These are phyloP conservation scores for Xiphophorus hellerii DNA, from an alignment of 2,113 vertebrate genomes.

Conservation along the genomic window DNA sequence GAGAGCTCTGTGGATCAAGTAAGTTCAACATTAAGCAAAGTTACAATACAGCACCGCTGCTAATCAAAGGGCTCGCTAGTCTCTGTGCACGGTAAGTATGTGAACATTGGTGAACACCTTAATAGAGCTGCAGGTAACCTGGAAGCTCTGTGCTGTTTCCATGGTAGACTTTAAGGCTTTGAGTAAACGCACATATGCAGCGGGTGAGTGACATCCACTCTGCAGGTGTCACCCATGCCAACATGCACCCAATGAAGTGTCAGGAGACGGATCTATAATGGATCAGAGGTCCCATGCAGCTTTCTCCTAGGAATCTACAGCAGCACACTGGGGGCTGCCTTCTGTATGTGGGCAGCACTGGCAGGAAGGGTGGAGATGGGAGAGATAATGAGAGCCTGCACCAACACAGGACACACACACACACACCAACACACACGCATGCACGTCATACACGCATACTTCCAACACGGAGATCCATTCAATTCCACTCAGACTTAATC, in stretches of 20 bases:
- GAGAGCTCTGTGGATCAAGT: conserved; percentile 49
- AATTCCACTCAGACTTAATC: conserved; percentile 1
- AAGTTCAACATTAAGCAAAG: conserved; percentile 36
- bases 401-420: conserved; percentile 32
- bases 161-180: neutral
- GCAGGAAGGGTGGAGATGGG: conserved; percentile 66
- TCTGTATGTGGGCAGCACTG: conserved; percentile 32
- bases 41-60: conserved; percentile 3
- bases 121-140: neutral
- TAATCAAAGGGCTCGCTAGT: neutral
- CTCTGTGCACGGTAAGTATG: neutral
- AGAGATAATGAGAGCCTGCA: conserved; percentile 59
- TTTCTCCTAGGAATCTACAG: conserved; percentile 23
- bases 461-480: conserved; percentile 13
- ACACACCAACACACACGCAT: too few relatives aligned
- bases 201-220: conserved; percentile 1
- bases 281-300: conserved; percentile 14
- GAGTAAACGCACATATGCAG: conserved; percentile 7
- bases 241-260: conserved; percentile 14
- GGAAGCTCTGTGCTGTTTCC: too few relatives aligned
- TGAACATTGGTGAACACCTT: neutral
- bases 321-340: conserved; percentile 23
- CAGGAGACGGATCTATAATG: conserved; percentile 33
- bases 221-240: conserved; percentile 2
- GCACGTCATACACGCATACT: conserved; percentile 5